Percentiles rank a stretch among this genome's conserved stretches.
These are phyloP conservation scores for Epicampocera succincta DNA, from an alignment of 2,888 invertebrate genomes.

Conservation along the genomic window DNA sequence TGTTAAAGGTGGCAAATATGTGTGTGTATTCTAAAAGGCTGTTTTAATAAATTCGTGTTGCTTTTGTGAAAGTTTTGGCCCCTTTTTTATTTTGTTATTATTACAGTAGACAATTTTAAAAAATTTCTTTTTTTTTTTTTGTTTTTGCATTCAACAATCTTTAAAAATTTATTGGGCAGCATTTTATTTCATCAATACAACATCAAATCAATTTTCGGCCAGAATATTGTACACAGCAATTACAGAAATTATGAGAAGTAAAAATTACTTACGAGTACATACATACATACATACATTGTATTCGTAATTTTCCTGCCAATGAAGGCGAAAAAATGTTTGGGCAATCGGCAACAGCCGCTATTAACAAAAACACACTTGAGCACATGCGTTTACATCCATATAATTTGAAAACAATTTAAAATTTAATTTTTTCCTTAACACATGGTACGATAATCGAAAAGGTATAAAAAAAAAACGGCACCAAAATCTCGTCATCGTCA, in stretches of 20 bases:
- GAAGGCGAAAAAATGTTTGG: background rate
- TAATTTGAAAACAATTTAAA: slow-evolving; percentile 62
- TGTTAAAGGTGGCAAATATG: too few species aligned
- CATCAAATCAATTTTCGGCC: slow-evolving; percentile 29
- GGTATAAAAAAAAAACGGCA: slow-evolving; percentile 36
- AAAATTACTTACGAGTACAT: slow-evolving; percentile 74
- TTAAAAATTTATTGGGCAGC: too few species aligned
- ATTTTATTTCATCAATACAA: too few species aligned
- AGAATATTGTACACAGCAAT: slow-evolving; percentile 74
- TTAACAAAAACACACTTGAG: slow-evolving; percentile 19
- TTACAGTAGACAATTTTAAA: too few species aligned
- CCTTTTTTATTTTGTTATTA: too few species aligned
- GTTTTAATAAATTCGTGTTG: too few species aligned
- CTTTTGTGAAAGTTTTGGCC: too few species aligned
- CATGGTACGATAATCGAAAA: slow-evolving; percentile 28
- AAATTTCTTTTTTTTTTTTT: too few species aligned
- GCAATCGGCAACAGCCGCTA: background rate
- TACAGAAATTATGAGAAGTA: slow-evolving; percentile 78
- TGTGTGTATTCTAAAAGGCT: too few species aligned
- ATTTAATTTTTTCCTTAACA: slow-evolving; percentile 65
- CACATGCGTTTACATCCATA: slow-evolving; percentile 72
- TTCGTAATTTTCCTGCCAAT: slow-evolving; percentile 70
- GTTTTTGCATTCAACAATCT: too few species aligned
- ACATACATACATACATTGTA: slow-evolving; percentile 76
- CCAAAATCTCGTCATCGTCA: slow-evolving; percentile 9